Percentiles rank a stretch among this genome's conserved stretches.
Conservation (phyloP, 2,888 invertebrate species). For the Acleris literana region DNA sequence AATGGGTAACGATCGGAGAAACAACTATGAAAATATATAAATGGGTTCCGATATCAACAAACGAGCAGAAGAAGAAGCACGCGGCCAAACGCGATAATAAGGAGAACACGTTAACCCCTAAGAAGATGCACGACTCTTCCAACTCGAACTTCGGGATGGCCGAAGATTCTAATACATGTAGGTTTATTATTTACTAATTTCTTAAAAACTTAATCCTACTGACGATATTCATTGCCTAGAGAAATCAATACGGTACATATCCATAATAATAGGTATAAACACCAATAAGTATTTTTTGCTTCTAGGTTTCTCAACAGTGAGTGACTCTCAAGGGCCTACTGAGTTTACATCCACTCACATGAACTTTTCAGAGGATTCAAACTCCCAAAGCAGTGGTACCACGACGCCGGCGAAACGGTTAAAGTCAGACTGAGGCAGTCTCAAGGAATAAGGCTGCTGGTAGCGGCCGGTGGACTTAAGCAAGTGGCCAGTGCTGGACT, state of each 20-base stretch:
- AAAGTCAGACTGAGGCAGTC: conserved; percentile 87
- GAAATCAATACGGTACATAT: no score
- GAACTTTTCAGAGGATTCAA: conserved; percentile 95
- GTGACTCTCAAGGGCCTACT: conserved; percentile 94
- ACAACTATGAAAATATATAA: conserved; percentile 99
- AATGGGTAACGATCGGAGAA: conserved; percentile 99
- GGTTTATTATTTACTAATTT: conserved; percentile 53
- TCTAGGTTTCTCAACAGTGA: conserved; percentile 94
- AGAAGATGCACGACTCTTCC: conserved; percentile 88
- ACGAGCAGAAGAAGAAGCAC: conserved; percentile 90
- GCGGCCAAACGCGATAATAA: conserved; percentile 88
- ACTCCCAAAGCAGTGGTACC: conserved; percentile 93
- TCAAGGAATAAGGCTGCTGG: conserved; percentile 34
- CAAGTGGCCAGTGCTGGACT: conserved; percentile 26
- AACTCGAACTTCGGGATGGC: conserved; percentile 92
- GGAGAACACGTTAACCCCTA: conserved; percentile 89
- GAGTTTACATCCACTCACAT: conserved; percentile 93
- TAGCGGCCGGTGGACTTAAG: conserved; percentile 24
- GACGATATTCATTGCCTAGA: no score
- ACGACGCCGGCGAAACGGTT: conserved; percentile 88
- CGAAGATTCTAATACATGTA: conserved; percentile 96
- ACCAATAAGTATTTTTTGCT: conserved; percentile 35
- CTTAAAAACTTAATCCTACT: no score
- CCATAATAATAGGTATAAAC: no score
- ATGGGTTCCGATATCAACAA: conserved; percentile 97